These are phyloP conservation scores for Barbus barbus DNA, from an alignment of 2,113 vertebrate species.

Conservation along the genomic window DNA sequence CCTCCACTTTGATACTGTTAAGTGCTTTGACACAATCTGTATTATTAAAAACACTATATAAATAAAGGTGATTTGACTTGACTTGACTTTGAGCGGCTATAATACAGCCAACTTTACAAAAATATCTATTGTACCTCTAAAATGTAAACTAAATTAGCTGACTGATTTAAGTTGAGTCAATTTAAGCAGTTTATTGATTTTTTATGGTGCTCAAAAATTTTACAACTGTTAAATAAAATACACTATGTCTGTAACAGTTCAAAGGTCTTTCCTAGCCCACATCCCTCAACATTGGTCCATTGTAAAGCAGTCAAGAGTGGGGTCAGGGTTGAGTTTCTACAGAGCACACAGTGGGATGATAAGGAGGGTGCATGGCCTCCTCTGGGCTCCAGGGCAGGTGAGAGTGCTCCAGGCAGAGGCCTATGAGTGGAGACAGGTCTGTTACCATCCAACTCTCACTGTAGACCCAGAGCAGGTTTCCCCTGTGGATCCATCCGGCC, in stretches of 20 bases:
- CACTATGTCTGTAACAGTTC: not conserved
- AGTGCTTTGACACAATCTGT: too few species aligned
- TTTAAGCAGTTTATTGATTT: not conserved
- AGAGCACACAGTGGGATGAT: conserved; percentile 42
- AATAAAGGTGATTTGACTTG: too few species aligned
- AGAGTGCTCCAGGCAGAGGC: conserved; percentile 72
- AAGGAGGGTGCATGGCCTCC: conserved; percentile 21
- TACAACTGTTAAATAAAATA: not conserved
- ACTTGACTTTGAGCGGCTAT: not conserved
- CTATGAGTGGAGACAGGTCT: conserved; percentile 67
- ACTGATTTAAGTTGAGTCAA: not conserved
- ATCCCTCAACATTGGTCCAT: conserved; percentile 12
- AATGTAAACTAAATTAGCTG: not conserved
- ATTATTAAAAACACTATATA: too few species aligned
- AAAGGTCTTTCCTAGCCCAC: conserved; percentile 1
- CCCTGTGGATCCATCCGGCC: conserved; percentile 77
- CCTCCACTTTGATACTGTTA: too few species aligned
- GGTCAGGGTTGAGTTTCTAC: conserved; percentile 25
- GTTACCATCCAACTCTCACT: conserved; percentile 65
- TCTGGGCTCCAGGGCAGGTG: conserved; percentile 65
- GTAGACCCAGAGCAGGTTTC: conserved; percentile 72
- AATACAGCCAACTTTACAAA: not conserved
- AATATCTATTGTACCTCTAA: not conserved
- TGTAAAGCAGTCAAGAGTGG: conserved; percentile 13
- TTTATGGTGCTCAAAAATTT: not conserved